A percentile compares a stretch with the other conserved stretches of the same genome.
phyloP scores from a whole-genome alignment of 2,113 vertebrate genomes.

The Eurystomus gularis region DNA sequence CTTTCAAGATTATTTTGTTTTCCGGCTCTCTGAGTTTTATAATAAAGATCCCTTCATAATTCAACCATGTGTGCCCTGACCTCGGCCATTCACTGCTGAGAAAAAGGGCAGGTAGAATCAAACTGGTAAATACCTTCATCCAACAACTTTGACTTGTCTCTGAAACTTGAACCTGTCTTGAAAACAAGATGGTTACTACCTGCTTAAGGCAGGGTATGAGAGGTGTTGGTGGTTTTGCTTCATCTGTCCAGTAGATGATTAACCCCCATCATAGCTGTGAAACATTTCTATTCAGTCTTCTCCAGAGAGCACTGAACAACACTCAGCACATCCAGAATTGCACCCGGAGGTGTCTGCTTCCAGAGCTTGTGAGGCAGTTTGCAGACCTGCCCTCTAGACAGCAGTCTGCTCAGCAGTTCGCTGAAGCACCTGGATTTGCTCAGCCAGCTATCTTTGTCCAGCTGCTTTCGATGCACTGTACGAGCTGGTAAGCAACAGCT shows the following conservation, averaged over 20 bases:
- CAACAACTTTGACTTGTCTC: background rate
- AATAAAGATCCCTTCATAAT: background rate
- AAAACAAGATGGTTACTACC: background rate
- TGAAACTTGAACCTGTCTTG: background rate
- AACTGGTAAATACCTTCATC: background rate
- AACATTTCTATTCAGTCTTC: background rate
- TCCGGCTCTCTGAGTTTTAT: background rate
- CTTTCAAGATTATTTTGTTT: background rate
- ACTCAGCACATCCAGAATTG: background rate
- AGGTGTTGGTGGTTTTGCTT: background rate
- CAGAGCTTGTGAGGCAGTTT: background rate
- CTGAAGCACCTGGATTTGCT: background rate
- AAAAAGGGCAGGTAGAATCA: background rate
- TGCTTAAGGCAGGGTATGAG: background rate
- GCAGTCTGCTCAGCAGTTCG: background rate
- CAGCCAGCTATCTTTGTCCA: background rate
- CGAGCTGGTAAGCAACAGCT: background rate
- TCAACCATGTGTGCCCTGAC: background rate
- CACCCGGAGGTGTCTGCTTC: background rate
- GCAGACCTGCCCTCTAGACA: background rate
- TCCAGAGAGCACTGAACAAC: background rate
- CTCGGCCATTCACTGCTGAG: background rate
- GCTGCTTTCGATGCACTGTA: background rate
- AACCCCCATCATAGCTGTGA: background rate
- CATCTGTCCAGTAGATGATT: background rate